Base-by-base conservation (phyloP, 1,140 invertebrate genomes). In the Drosophila tropicalis region DNA sequence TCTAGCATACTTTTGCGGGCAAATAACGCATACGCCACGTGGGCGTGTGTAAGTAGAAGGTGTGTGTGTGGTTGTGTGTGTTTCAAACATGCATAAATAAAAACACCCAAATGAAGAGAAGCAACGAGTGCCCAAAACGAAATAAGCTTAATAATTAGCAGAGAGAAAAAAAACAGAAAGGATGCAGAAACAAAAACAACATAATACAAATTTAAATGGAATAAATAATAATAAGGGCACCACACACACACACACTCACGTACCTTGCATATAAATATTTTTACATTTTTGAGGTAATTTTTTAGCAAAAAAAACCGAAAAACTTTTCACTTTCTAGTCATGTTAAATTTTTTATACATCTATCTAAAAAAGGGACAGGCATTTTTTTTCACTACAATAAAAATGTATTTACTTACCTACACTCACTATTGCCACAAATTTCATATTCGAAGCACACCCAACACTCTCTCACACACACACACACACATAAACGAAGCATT, bases 71-170 rank as follows among this genome's bases (percentile, higher is more conserved):
- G 19, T 7, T 51, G 2, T 22, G 17, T 22, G 44, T 51, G 55
- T 34, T 29, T 34, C 29, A n/a, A 34, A 19, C 56, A 62, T 44
- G 60, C 36, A 62, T 62, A 47, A 62, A 62, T 41, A 47, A 62
- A 62, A 40, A 40, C 39, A 5, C 17, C 44, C 7, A 51, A 51
- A 51, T 51, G 44, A 51, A 51, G 19, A 51, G 17, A 22, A 39
- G 36, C 36, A 39, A 39, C 36, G 44, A 51, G 7, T 51, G 44
- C 17, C 2, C 44, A 41, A 29, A 62, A 22, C 47, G 65, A 76
- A 76, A 83, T 80, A 69, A 76, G 80, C 76, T 76, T 63, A 80
- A 84, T 84, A 84, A 84, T 84, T 84, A 84, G 69, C 64, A 67
- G 29, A 5, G 39, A 17, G 15, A 51, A 29, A 67, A 40, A 39